Percentiles rank a stretch among this genome's conserved stretches.
These are phyloP conservation scores for Mobula hypostoma DNA, from an alignment of 2,113 vertebrate genomes.

Conservation along the genomic window DNA sequence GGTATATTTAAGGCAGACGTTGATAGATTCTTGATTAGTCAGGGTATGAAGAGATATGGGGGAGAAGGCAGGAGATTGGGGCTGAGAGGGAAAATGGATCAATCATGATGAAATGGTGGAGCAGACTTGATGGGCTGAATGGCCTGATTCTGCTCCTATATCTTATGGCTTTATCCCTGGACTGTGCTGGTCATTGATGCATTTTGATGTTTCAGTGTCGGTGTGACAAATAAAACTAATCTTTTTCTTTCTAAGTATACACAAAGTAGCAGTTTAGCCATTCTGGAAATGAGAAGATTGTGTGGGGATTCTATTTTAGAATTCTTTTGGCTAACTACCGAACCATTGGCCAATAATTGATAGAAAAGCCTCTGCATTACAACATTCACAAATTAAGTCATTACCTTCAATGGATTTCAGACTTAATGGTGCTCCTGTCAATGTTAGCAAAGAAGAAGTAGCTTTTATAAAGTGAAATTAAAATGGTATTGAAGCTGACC, in stretches of 20 bases:
- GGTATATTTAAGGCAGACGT: too few species aligned
- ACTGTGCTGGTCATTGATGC: too few species aligned
- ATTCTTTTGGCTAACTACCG: not conserved
- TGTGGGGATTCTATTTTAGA: not conserved
- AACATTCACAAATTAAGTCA: slow-evolving; percentile 12
- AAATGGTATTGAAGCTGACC: not conserved
- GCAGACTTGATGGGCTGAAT: too few species aligned
- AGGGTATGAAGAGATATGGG: too few species aligned
- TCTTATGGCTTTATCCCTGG: too few species aligned
- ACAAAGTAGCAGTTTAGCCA: not conserved
- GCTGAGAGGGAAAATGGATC: too few species aligned
- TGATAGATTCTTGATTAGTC: too few species aligned
- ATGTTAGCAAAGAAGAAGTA: not conserved
- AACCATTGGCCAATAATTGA: not conserved
- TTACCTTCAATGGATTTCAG: not conserved
- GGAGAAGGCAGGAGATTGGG: too few species aligned
- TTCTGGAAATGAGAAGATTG: not conserved
- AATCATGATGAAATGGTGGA: too few species aligned
- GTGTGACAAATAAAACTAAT: too few species aligned
- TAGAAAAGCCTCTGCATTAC: not conserved
- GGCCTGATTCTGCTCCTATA: too few species aligned
- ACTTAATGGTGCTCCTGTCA: not conserved
- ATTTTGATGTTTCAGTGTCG: too few species aligned
- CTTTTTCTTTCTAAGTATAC: not conserved
- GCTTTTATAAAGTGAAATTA: not conserved